Evolutionary conservation across 2,797 vertebrate species (phyloP).

Genomic region (Stomatorhinus walkeri): DNA sequence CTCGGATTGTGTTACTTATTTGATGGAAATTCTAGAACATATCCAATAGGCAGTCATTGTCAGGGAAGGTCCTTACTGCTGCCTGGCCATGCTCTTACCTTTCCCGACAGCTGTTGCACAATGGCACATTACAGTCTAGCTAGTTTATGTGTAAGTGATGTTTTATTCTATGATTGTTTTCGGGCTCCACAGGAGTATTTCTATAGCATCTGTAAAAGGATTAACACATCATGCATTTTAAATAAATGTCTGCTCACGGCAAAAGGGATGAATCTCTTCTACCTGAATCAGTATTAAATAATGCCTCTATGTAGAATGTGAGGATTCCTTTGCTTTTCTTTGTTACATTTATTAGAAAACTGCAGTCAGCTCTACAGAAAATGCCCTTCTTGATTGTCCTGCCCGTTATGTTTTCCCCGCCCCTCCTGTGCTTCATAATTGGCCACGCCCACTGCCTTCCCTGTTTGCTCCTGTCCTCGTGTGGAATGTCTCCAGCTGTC

Average conservation of each 20-base stretch:
- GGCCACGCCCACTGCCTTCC: background rate
- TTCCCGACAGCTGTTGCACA: background rate
- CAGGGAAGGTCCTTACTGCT: background rate
- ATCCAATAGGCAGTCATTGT: background rate
- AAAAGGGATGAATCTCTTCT: background rate
- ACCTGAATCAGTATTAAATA: background rate
- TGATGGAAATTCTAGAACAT: background rate
- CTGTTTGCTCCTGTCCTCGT: background rate
- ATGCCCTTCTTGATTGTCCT: background rate
- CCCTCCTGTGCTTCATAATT: background rate
- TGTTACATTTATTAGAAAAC: background rate
- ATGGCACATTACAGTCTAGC: background rate
- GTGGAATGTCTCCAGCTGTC: background rate
- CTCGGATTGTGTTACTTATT: background rate
- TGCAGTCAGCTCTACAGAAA: background rate
- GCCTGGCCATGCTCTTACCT: background rate
- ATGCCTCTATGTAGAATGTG: background rate
- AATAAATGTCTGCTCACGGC: background rate
- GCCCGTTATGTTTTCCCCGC: background rate
- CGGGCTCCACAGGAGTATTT: background rate
- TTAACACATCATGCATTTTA: background rate
- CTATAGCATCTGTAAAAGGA: background rate
- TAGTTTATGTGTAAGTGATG: background rate
- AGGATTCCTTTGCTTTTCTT: background rate
- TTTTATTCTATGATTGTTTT: background rate